Conservation (phyloP, 2,113 vertebrate genomes). For the Indri indri region DNA sequence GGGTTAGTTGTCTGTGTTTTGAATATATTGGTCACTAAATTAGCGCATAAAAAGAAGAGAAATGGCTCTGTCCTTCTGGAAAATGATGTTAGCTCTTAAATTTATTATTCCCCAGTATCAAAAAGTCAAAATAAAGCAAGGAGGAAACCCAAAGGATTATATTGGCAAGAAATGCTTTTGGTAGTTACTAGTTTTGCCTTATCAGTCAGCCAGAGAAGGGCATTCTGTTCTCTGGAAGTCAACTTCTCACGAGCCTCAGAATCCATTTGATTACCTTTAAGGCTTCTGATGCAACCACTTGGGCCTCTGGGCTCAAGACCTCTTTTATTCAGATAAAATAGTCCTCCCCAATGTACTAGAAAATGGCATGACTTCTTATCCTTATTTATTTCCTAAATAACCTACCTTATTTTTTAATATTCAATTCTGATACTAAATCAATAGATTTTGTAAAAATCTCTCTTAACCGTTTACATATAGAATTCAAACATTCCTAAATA, state of each 20-base stretch:
- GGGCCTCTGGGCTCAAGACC: neutral
- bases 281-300: neutral
- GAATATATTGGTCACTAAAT: neutral
- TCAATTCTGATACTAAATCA: slow-evolving; percentile 10
- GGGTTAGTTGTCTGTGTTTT: neutral
- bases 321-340: neutral
- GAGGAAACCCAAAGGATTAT: neutral
- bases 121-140: neutral
- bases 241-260: neutral
- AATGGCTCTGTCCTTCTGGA: neutral
- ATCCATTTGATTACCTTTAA: neutral
- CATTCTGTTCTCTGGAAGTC: neutral
- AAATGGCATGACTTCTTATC: neutral
- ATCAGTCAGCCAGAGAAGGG: neutral
- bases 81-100: slow-evolving; percentile 27
- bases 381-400: neutral
- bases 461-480: neutral
- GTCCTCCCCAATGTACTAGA: neutral
- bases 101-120: neutral
- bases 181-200: neutral
- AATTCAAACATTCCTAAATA: slow-evolving; percentile 32
- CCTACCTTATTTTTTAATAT: neutral
- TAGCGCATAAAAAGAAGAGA: neutral
- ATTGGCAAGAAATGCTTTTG: neutral
- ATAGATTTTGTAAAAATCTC: neutral